Evolutionary conservation across 2,113 vertebrate species (phyloP).

Genomic region (Symphodus melops): DNA sequence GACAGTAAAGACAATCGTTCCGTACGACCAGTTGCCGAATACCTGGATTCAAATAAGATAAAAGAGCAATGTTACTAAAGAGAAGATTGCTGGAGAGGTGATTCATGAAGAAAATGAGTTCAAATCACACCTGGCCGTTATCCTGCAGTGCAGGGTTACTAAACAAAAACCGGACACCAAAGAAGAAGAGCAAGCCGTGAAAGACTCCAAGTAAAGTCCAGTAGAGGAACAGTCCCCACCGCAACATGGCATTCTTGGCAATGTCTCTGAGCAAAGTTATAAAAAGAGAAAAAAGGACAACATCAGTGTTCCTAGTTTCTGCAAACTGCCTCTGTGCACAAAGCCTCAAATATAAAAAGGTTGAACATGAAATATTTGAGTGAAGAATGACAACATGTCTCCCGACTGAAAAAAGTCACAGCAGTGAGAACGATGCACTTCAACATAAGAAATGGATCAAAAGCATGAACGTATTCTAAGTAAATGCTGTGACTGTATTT

Average conservation of each 20-base stretch:
- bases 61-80: not conserved
- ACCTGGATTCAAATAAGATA: conserved; percentile 84
- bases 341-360: not conserved
- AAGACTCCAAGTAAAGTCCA: conserved; percentile 94
- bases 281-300: not conserved
- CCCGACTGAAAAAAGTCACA: not conserved
- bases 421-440: too few relatives aligned
- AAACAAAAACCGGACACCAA: conserved; percentile 92
- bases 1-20: conserved; percentile 95
- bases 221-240: conserved; percentile 92
- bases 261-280: conserved; percentile 83
- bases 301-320: too few relatives aligned
- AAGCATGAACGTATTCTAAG: too few relatives aligned
- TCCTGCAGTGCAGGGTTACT: conserved; percentile 90
- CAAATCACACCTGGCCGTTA: conserved; percentile 90
- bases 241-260: conserved; percentile 94
- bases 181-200: conserved; percentile 95
- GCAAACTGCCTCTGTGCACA: not conserved
- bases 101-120: not conserved
- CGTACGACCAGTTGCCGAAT: conserved; percentile 97
- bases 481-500: too few relatives aligned
- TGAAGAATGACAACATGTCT: not conserved
- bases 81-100: not conserved
- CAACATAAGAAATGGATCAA: too few relatives aligned
- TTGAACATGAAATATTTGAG: not conserved